Base-by-base conservation (phyloP, 2,113 vertebrate genomes). In the Trogon surrucura region DNA sequence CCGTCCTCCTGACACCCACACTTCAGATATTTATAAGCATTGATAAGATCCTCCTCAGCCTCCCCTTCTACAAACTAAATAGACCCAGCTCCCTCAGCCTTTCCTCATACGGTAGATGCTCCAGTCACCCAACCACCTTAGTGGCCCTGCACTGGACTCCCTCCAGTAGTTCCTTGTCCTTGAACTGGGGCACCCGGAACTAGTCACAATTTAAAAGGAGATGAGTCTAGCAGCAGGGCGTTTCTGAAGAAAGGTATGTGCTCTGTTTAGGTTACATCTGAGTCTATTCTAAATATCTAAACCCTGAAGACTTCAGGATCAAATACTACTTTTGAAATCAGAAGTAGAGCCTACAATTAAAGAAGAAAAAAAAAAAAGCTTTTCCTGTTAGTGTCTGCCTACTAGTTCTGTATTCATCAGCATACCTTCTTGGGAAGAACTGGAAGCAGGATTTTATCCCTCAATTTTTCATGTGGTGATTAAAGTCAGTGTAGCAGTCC, bases 271-370 rank as follows among this genome's bases (percentile, higher is more conserved):
- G 67, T 70, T 78, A 58, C 8, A 3, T 78, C 92, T 34, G 79
- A 90, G 64, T n/a, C 78, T 93, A 14, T 85, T 79, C 51, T 13
- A 85, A 93, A 85, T 64, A 80, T 41, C 71, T 45, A 48, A 85
- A 47, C 89, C 75, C 72, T 0, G 1, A 88, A 18, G 85, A 91
- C 81, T 88, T 80, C 16, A 9, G 79, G 67, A 96, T 92, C 89
- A 96, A 96, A 91, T n/a, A 1, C 60, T 6, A 48, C 75, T 88
- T 96, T 95, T 89, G 85, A 90, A 93, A 94, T 56, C 14, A 11
- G 85, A 89, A 96, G 77, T 86, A 84, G 90, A 96, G 60, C 67
- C 71, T 83, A 66, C 82, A 93, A 96, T 92, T 85, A 87, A 85
- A 41, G 38, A 41, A 41, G 13, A 91, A 69, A 58, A 25, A 41